phyloP scores from a whole-genome alignment of 2,888 invertebrate species.

The Diaperis boleti region DNA sequence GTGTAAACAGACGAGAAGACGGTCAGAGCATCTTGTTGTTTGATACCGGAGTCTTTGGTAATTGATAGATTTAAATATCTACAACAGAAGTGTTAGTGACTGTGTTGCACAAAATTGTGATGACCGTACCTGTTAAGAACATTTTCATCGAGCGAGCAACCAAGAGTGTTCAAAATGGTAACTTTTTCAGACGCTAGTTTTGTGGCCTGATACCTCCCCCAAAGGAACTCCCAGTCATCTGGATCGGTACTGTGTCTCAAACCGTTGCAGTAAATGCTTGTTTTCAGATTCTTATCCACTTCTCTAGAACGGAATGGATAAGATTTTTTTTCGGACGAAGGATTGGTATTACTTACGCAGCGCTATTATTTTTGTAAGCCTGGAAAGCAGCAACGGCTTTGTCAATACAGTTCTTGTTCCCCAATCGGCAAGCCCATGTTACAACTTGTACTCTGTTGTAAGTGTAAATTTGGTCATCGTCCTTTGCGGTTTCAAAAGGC shows the following conservation, averaged over 20 bases:
- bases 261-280: conserved; percentile 81
- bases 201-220: conserved; percentile 69
- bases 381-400: conserved; percentile 57
- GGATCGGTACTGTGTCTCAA: conserved; percentile 72
- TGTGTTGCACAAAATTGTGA: not conserved
- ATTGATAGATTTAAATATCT: conserved; percentile 56
- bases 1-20: conserved; percentile 68
- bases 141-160: conserved; percentile 72
- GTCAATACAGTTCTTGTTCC: conserved; percentile 70
- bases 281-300: conserved; percentile 74
- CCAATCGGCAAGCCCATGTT: conserved; percentile 74
- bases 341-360: conserved; percentile 1
- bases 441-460: conserved; percentile 72
- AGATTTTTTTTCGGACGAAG: too few relatives aligned
- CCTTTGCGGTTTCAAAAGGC: conserved; percentile 66
- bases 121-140: conserved; percentile 69
- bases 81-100: conserved; percentile 11
- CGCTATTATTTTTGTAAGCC: conserved; percentile 16
- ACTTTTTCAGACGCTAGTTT: conserved; percentile 78
- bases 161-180: conserved; percentile 74
- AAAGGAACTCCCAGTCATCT: conserved; percentile 75
- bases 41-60: conserved; percentile 61
- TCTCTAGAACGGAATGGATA: conserved; percentile 63
- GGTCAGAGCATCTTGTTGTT: conserved; percentile 66
- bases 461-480: conserved; percentile 70